phyloP scores from a whole-genome alignment of 1,140 invertebrate genomes.

The Leguminivora glycinivorella region DNA sequence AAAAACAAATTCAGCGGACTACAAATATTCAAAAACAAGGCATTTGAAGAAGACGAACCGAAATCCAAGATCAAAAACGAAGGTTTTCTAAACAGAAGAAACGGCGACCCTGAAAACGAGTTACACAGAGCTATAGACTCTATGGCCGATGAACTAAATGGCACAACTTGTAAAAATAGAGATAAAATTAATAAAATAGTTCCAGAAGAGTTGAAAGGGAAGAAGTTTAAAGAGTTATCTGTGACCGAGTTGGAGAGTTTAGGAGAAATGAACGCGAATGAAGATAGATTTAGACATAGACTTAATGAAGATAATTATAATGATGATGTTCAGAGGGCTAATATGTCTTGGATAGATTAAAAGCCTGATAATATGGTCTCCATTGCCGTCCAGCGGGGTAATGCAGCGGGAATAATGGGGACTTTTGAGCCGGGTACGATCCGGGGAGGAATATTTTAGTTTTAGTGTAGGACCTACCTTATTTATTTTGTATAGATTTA shows the following conservation, averaged over 20 bases:
- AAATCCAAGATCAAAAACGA: conserved; percentile 43
- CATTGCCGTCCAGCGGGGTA: too few relatives aligned
- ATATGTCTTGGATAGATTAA: conserved; percentile 55
- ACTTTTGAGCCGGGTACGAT: too few relatives aligned
- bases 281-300: conserved; percentile 63
- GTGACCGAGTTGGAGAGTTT: conserved; percentile 53
- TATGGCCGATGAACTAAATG: conserved; percentile 58
- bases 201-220: conserved; percentile 56
- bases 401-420: too few relatives aligned
- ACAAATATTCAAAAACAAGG: conserved; percentile 56
- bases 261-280: conserved; percentile 52
- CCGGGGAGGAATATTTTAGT: too few relatives aligned
- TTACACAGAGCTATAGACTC: conserved; percentile 61
- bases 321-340: conserved; percentile 49
- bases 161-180: conserved; percentile 37
- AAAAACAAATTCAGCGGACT: conserved; percentile 41
- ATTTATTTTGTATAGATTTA: too few relatives aligned
- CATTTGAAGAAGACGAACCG: conserved; percentile 41
- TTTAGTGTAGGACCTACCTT: too few relatives aligned
- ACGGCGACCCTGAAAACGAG: conserved; percentile 63
- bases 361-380: not conserved
- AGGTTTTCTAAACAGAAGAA: conserved; percentile 62
- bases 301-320: conserved; percentile 60
- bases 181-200: conserved; percentile 30
- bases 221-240: conserved; percentile 59